Base-by-base conservation (phyloP, 1,140 invertebrate genomes). In the Heterodera carotae region DNA sequence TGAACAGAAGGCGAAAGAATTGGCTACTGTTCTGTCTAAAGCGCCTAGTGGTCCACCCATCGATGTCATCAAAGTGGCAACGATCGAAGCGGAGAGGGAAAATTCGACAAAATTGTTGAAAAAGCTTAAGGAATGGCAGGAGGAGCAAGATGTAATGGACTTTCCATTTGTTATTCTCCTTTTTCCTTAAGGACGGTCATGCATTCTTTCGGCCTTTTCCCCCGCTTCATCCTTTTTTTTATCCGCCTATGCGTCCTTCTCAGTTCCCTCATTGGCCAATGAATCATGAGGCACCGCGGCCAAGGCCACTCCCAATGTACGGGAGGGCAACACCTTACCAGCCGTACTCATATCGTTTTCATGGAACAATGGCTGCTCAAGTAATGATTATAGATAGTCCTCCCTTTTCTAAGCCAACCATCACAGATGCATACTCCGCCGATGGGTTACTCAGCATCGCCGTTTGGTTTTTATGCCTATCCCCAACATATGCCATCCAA, bases 11-110 rank as follows among this genome's bases (percentile, higher is more conserved):
- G 4, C 29, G 7, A 59, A 71, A 43, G 69, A 71, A 25, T 59
- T 71, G 18, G 59, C 29, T 7, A 71, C 48, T 33, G 69, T 71
- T 71, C 48, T 71, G 48, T 71, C 69, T 2, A 36, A 71, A 43
- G 15, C 69, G 2, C 69, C 69, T 22, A 74, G 62, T 1, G 72
- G 72, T 12, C 56, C 56, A 31, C 72, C 72, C 7, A 36, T 74
- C 25, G 56, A 74, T 74, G 59, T 62, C n/a, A 59, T 74, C 56
- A 62, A 29, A 33, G 34, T 62, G 72, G 72, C 59, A 0, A 56
- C 39, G 5, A 36, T 36, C 36, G 56, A 74, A 64, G 27, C 62
- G 22, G 62, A 31, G 36, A 53, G 56, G 18, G 39, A 31, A 48
- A 56, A 60, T 31, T 69, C 39, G 59, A 36, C 69, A 3, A 71